These are phyloP conservation scores for Paralichthys olivaceus DNA, from an alignment of 2,113 vertebrate genomes.

Conservation along the genomic window DNA sequence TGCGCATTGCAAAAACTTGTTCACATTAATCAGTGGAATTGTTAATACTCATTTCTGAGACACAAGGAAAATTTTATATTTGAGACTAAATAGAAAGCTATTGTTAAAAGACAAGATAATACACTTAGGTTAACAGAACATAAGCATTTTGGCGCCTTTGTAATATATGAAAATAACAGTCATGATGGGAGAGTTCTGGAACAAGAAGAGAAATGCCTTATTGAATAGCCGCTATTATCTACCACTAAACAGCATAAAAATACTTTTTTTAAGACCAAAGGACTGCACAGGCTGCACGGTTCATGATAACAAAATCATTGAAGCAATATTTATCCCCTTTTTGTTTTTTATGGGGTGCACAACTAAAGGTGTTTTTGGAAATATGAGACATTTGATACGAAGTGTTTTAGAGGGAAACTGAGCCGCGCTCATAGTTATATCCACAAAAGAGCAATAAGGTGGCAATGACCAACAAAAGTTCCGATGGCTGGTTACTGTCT, in stretches of 20 bases:
- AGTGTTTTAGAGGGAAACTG: slow-evolving; percentile 24
- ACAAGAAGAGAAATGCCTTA: neutral
- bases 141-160: neutral
- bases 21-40: no score
- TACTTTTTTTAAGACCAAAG: neutral
- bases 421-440: slow-evolving; percentile 16
- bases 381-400: slow-evolving; percentile 29
- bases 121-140: neutral
- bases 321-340: neutral
- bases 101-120: neutral
- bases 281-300: neutral
- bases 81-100: neutral
- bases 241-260: neutral
- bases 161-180: neutral
- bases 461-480: slow-evolving; percentile 14
- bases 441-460: slow-evolving; percentile 7
- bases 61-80: neutral
- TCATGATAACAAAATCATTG: neutral
- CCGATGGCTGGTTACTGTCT: neutral
- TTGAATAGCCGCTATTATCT: neutral
- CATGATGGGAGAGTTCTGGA: neutral
- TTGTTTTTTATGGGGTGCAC: neutral
- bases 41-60: neutral
- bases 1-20: no score
- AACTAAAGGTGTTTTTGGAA: slow-evolving; percentile 19